Evolutionary conservation across 2,113 vertebrate species (phyloP), one percentile per base, ranked within the genome.

Genomic region (Morone chrysops): DNA sequence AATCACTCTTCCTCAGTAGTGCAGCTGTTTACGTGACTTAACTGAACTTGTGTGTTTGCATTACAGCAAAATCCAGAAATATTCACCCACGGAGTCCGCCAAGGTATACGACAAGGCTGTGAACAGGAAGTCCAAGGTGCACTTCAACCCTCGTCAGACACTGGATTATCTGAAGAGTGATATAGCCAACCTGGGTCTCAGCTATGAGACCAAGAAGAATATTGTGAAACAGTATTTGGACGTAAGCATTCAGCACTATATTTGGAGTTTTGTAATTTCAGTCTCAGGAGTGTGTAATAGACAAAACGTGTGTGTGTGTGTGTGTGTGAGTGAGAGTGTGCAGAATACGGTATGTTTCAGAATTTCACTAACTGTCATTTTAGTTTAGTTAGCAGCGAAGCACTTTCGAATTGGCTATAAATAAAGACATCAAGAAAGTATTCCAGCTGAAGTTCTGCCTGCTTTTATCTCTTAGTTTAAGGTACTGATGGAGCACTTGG

Each of bases 71-170:
- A 99, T 99, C 93, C 98, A 99, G 92, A 99, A 99, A 90, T 99
- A 99, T 59, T 99, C 98, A 63, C 98, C 98, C 4, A 98, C 98
- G 25, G 98, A 99, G 93, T 97, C 98, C 40, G 98, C 98, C 72
- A 99, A 99, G 95, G 96, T 99, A 2, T 99, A 99, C 78, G 98
- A 99, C 94, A 99, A 99, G 92, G 94, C 97, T 1, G 98, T 99
- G 91, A 99, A 98, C 94, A 94, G 98, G 92, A 99, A 99, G 90
- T 94, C 95, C 16, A 97, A 96, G 87, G 95, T 99, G 60, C 97
- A 97, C 94, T 99, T 99, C 93, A 96, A 96, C 89, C 98, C 98
- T 48, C 96, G 96, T 81, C 98, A 99, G 95, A 99, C 98, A 67
- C 65, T 99, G 84, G 96, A 98, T 90, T 99, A 97, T 92, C 93